Percentiles rank a stretch among this genome's conserved stretches.
Conservation (phyloP, 1,140 invertebrate species). For the Neotoxoptera formosana region DNA sequence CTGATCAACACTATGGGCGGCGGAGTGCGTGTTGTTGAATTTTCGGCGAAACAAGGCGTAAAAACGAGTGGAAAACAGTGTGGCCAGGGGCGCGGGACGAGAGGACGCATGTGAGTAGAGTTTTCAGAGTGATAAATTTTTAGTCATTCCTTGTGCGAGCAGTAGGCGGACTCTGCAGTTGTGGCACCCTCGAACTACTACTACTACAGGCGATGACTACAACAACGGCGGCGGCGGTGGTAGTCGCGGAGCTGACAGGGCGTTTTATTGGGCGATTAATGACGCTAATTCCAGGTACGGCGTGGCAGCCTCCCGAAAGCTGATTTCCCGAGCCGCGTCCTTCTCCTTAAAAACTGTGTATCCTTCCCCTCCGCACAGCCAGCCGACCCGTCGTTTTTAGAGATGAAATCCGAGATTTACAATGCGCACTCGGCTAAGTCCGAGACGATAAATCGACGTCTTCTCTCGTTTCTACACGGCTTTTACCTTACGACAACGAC, state of each 20-base stretch:
- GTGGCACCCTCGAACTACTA: background rate
- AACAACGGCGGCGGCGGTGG: background rate
- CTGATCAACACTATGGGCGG: background rate
- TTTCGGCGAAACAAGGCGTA: background rate
- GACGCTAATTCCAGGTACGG: conserved; percentile 44
- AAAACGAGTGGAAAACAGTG: background rate
- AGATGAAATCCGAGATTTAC: conserved; percentile 47
- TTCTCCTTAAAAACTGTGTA: background rate
- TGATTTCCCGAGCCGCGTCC: background rate
- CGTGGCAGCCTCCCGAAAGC: conserved; percentile 16
- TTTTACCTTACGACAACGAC: background rate
- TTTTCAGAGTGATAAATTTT: conserved; percentile 44
- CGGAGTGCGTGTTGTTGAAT: background rate
- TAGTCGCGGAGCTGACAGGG: conserved; percentile 24
- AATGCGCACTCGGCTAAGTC: background rate
- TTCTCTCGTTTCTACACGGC: background rate
- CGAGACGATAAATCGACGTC: conserved; percentile 44
- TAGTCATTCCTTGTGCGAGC: conserved; percentile 32
- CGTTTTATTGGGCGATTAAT: conserved; percentile 56
- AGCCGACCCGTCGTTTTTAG: background rate
- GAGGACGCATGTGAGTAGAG: background rate
- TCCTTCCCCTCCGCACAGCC: background rate
- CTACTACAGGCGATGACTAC: background rate
- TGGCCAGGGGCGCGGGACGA: too few species aligned
- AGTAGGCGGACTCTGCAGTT: background rate